Conservation (phyloP, 2,797 vertebrate species). For the Alca torda region DNA sequence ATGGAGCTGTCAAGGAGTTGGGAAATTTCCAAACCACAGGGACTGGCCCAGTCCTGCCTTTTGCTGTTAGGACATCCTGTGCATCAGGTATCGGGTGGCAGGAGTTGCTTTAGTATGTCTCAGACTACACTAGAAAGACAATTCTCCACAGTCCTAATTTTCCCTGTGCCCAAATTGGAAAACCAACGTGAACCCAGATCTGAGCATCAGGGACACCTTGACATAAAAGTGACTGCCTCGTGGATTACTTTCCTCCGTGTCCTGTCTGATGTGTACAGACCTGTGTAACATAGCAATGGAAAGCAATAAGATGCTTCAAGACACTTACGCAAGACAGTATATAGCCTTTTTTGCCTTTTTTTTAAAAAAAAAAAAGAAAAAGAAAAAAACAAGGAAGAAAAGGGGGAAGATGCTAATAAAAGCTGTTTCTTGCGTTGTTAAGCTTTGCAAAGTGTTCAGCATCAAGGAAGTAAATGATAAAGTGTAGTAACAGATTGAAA, state of each 20-base stretch:
- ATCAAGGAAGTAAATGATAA: neutral
- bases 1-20: neutral
- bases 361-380: no score
- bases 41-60: fast-evolving
- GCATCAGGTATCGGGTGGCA: neutral
- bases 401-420: neutral
- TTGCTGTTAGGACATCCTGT: neutral
- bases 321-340: neutral
- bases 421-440: neutral
- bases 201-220: neutral
- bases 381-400: neutral
- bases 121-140: neutral
- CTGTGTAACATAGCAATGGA: no score
- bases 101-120: neutral
- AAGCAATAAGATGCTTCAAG: neutral
- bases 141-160: neutral
- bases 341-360: neutral
- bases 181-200: neutral
- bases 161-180: neutral
- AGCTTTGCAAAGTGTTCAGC: neutral
- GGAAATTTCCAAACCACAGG: neutral
- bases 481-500: neutral
- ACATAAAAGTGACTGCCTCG: no score
- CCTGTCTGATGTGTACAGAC: no score
- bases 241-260: no score